phyloP scores from a whole-genome alignment of 2,888 invertebrate genomes.

The Buathra laborator region DNA sequence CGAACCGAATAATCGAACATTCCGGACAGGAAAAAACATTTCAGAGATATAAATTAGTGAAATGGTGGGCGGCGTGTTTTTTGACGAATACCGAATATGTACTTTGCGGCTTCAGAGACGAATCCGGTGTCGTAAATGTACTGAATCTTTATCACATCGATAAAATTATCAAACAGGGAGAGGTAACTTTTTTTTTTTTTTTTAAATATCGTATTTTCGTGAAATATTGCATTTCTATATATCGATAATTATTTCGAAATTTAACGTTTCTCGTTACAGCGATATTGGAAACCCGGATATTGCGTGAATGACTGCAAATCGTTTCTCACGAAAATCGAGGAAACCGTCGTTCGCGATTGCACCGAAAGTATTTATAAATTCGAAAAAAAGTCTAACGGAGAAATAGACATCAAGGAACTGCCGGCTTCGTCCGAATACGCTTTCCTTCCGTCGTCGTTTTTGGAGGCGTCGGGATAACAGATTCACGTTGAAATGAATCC shows the following conservation, averaged over 20 bases:
- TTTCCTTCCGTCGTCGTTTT: background rate
- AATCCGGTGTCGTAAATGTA: slow-evolving; percentile 88
- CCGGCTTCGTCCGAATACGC: slow-evolving; percentile 10
- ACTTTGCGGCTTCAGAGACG: slow-evolving; percentile 90
- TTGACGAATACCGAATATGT: slow-evolving; percentile 89
- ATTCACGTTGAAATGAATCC: too few species aligned
- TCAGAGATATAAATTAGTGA: slow-evolving; percentile 85
- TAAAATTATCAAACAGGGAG: slow-evolving; percentile 86
- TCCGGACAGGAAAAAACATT: slow-evolving; percentile 87
- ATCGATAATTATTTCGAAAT: background rate
- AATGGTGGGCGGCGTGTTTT: slow-evolving; percentile 94
- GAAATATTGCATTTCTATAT: background rate
- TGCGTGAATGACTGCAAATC: slow-evolving; percentile 7
- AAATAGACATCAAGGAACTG: background rate
- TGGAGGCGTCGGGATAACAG: slow-evolving; percentile 1
- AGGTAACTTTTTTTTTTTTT: slow-evolving; percentile 74
- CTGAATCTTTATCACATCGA: slow-evolving; percentile 86
- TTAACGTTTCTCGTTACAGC: background rate
- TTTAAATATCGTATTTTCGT: background rate
- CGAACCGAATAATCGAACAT: slow-evolving; percentile 87
- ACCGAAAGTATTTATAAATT: slow-evolving; percentile 8
- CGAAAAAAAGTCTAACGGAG: background rate
- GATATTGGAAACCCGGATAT: background rate
- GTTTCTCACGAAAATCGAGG: background rate
- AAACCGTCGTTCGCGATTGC: slow-evolving; percentile 1